Evolutionary conservation across 1,140 invertebrate species (phyloP), one percentile per base, ranked within the genome.

Genomic region (Drosophila prosaltans): DNA sequence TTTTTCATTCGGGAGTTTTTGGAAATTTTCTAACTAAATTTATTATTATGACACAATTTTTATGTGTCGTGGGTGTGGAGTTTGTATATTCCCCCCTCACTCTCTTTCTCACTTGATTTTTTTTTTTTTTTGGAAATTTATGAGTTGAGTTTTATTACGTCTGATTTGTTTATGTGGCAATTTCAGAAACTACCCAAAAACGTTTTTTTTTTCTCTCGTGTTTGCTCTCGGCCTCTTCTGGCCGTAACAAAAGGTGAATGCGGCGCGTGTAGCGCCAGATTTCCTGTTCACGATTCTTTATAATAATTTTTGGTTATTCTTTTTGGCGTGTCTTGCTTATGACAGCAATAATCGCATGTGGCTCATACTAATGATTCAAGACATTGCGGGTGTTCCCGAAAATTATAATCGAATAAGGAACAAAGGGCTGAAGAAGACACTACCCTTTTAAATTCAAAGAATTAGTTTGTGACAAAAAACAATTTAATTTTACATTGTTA

Each of bases 31-130:
- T 51, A 63, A 68, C 64, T 60, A 74, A 80, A 90, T 90, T 88
- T 81, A 85, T 90, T 78, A 74, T 90, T 85, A 78, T 90, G 84
- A 84, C 85, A 88, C 81, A 81, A 79, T 81, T 88, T 85, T 85
- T 85, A 74, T 83, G 74, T 73, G 39, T 65, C 59, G 60, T 73
- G 77, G 65, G 73, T 77, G 77, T 58, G 74, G 68, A 74, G 39
- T 69, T 71, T 68, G 26, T 51, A 51, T 51, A 51, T 51, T 51
- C 45, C 45, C 45, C 8, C 24, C 45, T 36, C 32, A 36, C 3
- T 36, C 45, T 8, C 45, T 65, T 57, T 75, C 68, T 62, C 36
- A 65, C 59, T 77, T 70, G 63, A 58, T 65, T 69, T 30, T 59
- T 59, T 51, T n/a, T n/a, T n/a, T n/a, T 75, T 59, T 59, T 77